Percentiles rank a stretch among this genome's conserved stretches.
Evolutionary conservation across 2,888 invertebrate genomes (phyloP).

Genomic region (Elegia similella): DNA sequence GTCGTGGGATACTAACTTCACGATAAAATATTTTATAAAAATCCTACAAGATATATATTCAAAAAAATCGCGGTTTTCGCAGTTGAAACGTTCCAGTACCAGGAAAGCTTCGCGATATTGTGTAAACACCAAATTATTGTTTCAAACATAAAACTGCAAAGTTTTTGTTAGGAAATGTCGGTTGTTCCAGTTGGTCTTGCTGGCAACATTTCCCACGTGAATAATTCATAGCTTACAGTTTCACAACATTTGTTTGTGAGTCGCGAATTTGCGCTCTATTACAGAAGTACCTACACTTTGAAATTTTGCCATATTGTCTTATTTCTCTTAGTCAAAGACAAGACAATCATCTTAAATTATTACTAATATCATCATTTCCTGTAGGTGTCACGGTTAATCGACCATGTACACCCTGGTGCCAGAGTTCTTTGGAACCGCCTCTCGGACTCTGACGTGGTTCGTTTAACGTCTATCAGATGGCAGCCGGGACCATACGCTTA

Average conservation of each 20-base stretch:
- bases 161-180: constrained; percentile 44
- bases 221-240: constrained; percentile 58
- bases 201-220: constrained; percentile 57
- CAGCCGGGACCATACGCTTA: no score
- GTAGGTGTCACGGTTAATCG: no score
- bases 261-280: constrained; percentile 17
- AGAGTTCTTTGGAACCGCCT: no score
- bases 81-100: background rate
- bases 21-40: no score
- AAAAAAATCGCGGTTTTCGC: background rate
- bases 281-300: background rate
- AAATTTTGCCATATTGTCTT: background rate
- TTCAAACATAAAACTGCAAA: constrained; percentile 34
- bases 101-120: constrained; percentile 7
- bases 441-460: no score
- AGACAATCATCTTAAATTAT: no score
- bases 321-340: no score
- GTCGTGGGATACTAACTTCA: no score
- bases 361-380: no score
- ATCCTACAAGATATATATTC: no score
- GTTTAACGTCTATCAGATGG: no score
- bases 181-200: constrained; percentile 54
- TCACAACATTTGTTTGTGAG: constrained; percentile 39
- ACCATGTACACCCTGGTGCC: no score
- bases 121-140: constrained; percentile 24